Conservation (phyloP, 1,140 invertebrate species). For the Babylonia areolata region DNA sequence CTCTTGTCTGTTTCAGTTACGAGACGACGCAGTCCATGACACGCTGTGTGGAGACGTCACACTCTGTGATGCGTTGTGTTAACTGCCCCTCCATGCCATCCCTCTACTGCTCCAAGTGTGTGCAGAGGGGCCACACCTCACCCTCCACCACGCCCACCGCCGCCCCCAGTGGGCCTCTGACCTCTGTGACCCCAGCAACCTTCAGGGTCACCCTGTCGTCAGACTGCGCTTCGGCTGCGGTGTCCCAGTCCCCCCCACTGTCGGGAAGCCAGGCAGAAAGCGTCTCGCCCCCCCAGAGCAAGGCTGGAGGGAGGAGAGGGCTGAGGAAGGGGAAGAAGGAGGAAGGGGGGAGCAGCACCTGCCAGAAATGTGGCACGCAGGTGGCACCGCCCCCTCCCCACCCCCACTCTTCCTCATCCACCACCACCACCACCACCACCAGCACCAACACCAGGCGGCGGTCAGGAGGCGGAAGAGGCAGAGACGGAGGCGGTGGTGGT, state of each 20-base stretch:
- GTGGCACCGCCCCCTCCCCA: neutral
- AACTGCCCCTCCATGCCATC: conserved; percentile 1
- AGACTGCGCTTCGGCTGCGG: too few species aligned
- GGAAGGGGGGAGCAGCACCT: neutral
- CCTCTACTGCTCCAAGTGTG: conserved; percentile 31
- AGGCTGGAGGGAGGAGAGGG: conserved; percentile 1
- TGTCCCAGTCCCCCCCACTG: too few species aligned
- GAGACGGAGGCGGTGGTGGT: too few species aligned
- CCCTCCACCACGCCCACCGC: neutral
- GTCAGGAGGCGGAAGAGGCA: neutral
- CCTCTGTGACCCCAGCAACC: neutral
- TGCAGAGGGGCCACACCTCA: neutral
- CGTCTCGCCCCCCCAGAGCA: neutral
- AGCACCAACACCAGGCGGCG: neutral
- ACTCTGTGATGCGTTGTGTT: neutral
- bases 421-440: too few species aligned
- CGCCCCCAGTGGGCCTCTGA: neutral
- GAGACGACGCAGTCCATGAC: neutral
- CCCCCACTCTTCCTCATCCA: too few species aligned
- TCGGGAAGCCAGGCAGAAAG: too few species aligned
- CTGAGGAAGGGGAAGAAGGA: conserved; percentile 10
- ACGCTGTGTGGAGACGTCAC: conserved; percentile 13
- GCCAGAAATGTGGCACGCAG: conserved; percentile 26
- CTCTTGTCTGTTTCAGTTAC: conserved; percentile 16
- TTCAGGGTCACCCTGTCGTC: neutral